Conservation (phyloP, 2,888 invertebrate species). For the Drymonia ruficornis region DNA sequence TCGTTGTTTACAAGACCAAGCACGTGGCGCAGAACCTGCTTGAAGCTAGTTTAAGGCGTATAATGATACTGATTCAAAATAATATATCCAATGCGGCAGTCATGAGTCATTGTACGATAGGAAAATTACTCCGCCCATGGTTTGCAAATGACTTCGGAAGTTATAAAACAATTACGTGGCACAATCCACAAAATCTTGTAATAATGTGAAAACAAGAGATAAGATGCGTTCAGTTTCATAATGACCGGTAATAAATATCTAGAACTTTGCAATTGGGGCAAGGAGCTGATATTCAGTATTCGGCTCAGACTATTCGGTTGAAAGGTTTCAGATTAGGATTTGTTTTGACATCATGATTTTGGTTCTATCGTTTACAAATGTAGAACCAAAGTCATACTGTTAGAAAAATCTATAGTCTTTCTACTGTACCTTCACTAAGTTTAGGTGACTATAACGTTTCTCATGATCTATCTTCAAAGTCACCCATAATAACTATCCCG, state of each 20-base stretch:
- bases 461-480: too few relatives aligned
- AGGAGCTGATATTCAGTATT: conserved; percentile 40
- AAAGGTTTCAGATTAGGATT: background rate
- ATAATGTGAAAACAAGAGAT: background rate
- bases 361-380: background rate
- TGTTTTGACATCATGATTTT: background rate
- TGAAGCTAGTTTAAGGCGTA: conserved; percentile 16
- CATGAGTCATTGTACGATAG: conserved; percentile 32
- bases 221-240: background rate
- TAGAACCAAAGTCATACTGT: too few relatives aligned
- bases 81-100: conserved; percentile 34
- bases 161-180: conserved; percentile 1
- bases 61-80: conserved; percentile 34
- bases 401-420: too few relatives aligned
- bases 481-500: too few relatives aligned
- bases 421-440: too few relatives aligned
- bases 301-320: background rate
- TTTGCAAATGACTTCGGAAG: conserved; percentile 13
- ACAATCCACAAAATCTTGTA: background rate
- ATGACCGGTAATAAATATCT: conserved; percentile 10
- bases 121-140: conserved; percentile 39
- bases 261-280: conserved; percentile 36
- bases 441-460: too few relatives aligned
- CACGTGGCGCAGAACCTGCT: conserved; percentile 29
- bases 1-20: conserved; percentile 26